These are phyloP conservation scores for Limonius californicus DNA, from an alignment of 1,140 invertebrate species.

Conservation along the genomic window DNA sequence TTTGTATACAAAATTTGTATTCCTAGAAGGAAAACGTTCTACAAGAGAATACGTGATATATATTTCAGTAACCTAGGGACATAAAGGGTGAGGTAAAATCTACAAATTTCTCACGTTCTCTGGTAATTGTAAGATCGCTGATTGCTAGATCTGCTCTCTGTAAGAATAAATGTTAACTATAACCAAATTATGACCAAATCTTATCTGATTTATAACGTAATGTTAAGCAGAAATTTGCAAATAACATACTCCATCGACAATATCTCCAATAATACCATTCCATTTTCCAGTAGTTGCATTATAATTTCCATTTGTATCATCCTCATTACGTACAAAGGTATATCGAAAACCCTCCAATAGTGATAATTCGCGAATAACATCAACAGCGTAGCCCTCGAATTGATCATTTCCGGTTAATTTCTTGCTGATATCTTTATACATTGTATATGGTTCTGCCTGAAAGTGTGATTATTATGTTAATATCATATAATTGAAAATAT, in stretches of 20 bases:
- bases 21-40: too few species aligned
- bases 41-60: too few species aligned
- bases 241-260: conserved; percentile 66
- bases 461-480: too few species aligned
- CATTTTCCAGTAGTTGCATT: conserved; percentile 65
- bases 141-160: conserved; percentile 70
- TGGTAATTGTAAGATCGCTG: conserved; percentile 80
- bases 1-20: conserved; percentile 83
- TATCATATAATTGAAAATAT: too few species aligned
- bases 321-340: conserved; percentile 71
- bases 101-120: conserved; percentile 78
- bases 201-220: too few species aligned
- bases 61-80: conserved; percentile 54
- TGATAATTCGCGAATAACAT: conserved; percentile 73
- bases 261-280: conserved; percentile 85
- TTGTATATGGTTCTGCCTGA: conserved; percentile 79
- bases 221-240: too few species aligned
- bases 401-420: conserved; percentile 74
- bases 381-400: conserved; percentile 78
- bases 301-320: conserved; percentile 67
- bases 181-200: background rate
- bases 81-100: conserved; percentile 91
- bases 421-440: conserved; percentile 69
- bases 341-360: conserved; percentile 83
- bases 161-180: background rate